A percentile compares a stretch with the other conserved stretches of the same genome.
phyloP scores from a whole-genome alignment of 2,113 vertebrate species.

The Chloropsis hardwickii region DNA sequence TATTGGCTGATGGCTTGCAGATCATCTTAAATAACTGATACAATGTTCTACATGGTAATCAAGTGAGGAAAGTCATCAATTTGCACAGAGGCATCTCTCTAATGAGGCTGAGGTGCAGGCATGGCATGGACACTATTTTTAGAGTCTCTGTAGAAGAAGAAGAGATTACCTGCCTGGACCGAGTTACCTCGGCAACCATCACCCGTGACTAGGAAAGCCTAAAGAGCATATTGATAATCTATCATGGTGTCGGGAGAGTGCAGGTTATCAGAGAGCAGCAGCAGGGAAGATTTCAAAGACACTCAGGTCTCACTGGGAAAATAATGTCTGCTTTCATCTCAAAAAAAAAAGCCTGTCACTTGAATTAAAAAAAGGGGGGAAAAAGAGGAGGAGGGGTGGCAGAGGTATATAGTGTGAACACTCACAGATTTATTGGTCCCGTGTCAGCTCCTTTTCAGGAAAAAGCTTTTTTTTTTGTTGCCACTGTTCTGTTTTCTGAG shows the following conservation, averaged over 20 bases:
- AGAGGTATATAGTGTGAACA: neutral
- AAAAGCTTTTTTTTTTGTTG: neutral
- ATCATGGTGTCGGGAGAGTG: constrained; percentile 82
- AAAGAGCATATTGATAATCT: constrained; percentile 91
- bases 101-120: constrained; percentile 42
- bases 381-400: neutral
- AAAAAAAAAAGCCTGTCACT: constrained; percentile 61
- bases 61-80: constrained; percentile 40
- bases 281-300: constrained; percentile 79
- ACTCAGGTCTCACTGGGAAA: constrained; percentile 64
- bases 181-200: constrained; percentile 86
- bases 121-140: constrained; percentile 67
- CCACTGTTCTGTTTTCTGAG: constrained; percentile 11
- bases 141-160: constrained; percentile 63
- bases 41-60: neutral
- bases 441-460: constrained; percentile 50
- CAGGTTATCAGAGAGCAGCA: constrained; percentile 80
- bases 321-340: constrained; percentile 72
- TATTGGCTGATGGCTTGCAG: neutral
- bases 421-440: constrained; percentile 35
- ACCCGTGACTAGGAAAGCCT: constrained; percentile 75
- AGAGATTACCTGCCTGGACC: constrained; percentile 74
- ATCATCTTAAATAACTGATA: constrained; percentile 2
- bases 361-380: neutral
- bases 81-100: constrained; percentile 4